Base-by-base conservation (phyloP, 2,797 vertebrate genomes). In the Chaunax sp. region DNA sequence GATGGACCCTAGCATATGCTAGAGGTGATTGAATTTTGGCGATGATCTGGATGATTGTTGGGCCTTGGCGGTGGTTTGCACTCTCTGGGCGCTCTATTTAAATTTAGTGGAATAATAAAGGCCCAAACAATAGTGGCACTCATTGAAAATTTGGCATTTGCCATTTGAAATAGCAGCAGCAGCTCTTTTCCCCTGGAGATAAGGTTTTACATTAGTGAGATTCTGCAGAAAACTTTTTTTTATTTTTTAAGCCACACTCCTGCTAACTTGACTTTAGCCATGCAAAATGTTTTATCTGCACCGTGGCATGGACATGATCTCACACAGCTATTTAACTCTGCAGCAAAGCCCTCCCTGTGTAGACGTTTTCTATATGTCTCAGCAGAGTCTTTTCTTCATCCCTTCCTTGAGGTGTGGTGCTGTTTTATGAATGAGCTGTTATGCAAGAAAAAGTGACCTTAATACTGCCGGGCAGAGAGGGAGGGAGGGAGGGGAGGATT, bases 361-460 rank as follows among this genome's bases (percentile, higher is more conserved):
- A 18, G 76, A 68, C 30, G 4, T 58, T 71, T 80, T 79, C 68
- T 77, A 64, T 83, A 81, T 44, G 30, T 83, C 81, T 77, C 71
- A 64, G 71, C 80, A 73, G n/a, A 71, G 58, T 63, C 73, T 78
- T 75, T 64, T 20, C 67, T 63, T 72, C 77, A 50, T 83, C 69
- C 75, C 75, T 59, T 56, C 80, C 82, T 67, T 14, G 81, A 85
- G 78, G 78, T 72, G 77, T 75, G 85, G 82, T 86, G 84, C 72
- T 91, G 89, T 80, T 89, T 91, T 87, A 91, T 92, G 88, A 90
- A 91, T 91, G 84, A 90, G 86, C 72, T 70, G 72, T 90, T 90
- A 90, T 78, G 90, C 69, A 87, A 90, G 77, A 71, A 82, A 86
- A 77, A 76, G 62, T 85, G 88, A 83, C 83, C 82, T 82, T 85